Conservation (phyloP, 2,888 invertebrate species). For the Oscheius sp. region DNA sequence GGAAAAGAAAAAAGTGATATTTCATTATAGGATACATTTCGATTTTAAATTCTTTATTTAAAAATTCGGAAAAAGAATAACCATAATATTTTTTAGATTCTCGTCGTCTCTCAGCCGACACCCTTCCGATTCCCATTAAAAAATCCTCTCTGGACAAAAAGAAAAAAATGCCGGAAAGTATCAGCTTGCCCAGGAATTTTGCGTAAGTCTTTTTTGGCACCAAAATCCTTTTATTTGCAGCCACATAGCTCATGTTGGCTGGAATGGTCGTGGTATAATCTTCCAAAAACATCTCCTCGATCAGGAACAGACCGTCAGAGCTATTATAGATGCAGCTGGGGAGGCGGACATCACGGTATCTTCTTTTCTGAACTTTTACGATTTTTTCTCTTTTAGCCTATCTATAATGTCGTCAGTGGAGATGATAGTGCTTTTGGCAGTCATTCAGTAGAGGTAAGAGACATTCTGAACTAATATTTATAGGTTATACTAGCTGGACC, state of each 20-base stretch:
- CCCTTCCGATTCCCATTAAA: constrained; percentile 46
- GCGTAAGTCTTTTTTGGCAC: constrained; percentile 26
- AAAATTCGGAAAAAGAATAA: neutral
- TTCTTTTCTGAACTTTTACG: neutral
- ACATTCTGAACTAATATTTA: neutral
- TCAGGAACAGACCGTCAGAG: constrained; percentile 38
- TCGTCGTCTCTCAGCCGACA: constrained; percentile 14
- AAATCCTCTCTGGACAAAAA: constrained; percentile 41
- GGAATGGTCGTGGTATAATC: constrained; percentile 49
- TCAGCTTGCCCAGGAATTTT: constrained; percentile 42
- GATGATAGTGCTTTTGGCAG: constrained; percentile 45
- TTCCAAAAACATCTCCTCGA: constrained; percentile 39
- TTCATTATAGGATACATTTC: too few species aligned
- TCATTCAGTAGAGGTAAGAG: constrained; percentile 49
- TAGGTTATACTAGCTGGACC: constrained; percentile 41
- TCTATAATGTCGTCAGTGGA: constrained; percentile 54
- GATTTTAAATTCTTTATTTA: too few species aligned
- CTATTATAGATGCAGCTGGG: constrained; percentile 48
- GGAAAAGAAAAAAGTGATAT: too few species aligned
- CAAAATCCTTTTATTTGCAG: constrained; percentile 29
- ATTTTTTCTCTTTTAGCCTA: constrained; percentile 40
- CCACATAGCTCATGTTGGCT: constrained; percentile 55
- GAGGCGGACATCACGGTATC: constrained; percentile 46
- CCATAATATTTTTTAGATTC: constrained; percentile 7
- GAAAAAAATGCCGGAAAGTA: constrained; percentile 31